Percentiles rank a stretch among this genome's conserved stretches.
phyloP scores from a whole-genome alignment of 1,140 invertebrate species.

The Halyomorpha halys region DNA sequence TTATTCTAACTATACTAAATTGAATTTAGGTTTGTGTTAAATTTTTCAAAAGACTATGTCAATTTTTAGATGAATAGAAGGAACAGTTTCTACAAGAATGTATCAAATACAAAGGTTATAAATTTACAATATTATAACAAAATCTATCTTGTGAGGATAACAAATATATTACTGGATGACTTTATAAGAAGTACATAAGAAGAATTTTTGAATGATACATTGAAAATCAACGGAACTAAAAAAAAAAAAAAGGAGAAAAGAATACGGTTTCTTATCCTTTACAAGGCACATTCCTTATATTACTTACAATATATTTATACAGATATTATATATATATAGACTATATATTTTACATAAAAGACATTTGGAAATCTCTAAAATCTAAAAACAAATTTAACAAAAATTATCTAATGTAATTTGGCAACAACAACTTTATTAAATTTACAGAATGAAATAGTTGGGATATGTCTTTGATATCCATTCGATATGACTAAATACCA shows the following conservation, averaged over 20 bases:
- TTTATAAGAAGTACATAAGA: too few relatives aligned
- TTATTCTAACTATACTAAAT: too few relatives aligned
- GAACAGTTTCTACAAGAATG: too few relatives aligned
- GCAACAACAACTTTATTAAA: constrained; percentile 15
- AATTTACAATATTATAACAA: too few relatives aligned
- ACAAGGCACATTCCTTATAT: constrained; percentile 15
- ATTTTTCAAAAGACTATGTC: too few relatives aligned
- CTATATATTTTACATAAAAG: constrained; percentile 10
- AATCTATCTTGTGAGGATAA: too few relatives aligned
- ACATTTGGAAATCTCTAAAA: neutral
- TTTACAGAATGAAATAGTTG: constrained; percentile 9
- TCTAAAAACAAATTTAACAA: constrained; percentile 13
- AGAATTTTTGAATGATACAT: too few relatives aligned
- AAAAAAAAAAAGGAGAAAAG: constrained; percentile 3
- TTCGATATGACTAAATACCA: constrained; percentile 9
- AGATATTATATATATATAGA: neutral
- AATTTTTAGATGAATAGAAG: too few relatives aligned
- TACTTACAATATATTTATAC: neutral
- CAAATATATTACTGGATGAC: too few relatives aligned
- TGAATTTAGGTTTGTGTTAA: too few relatives aligned
- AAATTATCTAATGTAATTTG: constrained; percentile 16
- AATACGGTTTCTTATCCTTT: constrained; percentile 1
- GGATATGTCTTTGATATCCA: constrained; percentile 18
- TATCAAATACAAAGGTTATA: too few relatives aligned
- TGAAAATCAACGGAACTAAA: neutral